These are phyloP conservation scores for Daptonema setosum DNA, from an alignment of 2,888 invertebrate species.

Conservation along the genomic window DNA sequence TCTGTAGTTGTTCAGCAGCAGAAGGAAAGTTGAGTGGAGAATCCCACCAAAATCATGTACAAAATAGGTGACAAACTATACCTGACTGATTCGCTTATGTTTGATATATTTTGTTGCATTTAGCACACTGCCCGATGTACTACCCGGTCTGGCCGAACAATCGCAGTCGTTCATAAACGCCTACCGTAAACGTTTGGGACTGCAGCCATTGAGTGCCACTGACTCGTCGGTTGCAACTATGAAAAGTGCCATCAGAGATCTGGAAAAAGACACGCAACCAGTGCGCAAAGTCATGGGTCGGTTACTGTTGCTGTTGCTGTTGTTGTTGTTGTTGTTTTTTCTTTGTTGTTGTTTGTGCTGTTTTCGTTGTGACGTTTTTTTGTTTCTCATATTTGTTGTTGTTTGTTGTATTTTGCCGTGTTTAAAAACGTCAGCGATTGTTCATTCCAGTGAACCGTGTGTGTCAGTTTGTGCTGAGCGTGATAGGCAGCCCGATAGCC, in stretches of 20 bases:
- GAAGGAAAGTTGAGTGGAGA: too few species aligned
- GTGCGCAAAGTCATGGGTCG: conserved; percentile 54
- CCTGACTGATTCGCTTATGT: too few species aligned
- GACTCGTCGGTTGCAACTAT: conserved; percentile 41
- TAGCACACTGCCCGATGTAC: conserved; percentile 12
- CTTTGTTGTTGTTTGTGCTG: not conserved
- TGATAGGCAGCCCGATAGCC: conserved; percentile 35
- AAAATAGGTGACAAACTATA: too few species aligned
- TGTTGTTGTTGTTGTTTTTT: not conserved
- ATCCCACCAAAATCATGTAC: too few species aligned
- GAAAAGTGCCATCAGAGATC: conserved; percentile 38
- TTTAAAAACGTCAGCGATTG: not conserved
- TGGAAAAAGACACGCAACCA: conserved; percentile 45
- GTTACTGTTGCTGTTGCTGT: conserved; percentile 28
- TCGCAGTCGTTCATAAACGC: conserved; percentile 16
- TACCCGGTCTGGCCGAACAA: conserved; percentile 41
- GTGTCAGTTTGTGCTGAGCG: conserved; percentile 29
- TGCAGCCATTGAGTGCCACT: conserved; percentile 13
- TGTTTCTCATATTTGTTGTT: too few species aligned
- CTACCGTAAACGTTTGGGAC: not conserved
- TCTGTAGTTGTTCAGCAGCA: too few species aligned
- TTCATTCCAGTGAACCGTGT: conserved; percentile 27
- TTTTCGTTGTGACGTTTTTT: conserved; percentile 4
- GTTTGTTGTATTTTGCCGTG: not conserved
- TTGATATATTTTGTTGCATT: conserved; percentile 4